Percentiles rank a stretch among this genome's conserved stretches.
Evolutionary conservation across 1,140 invertebrate genomes (phyloP).

Genomic region (Sycobia sp.): DNA sequence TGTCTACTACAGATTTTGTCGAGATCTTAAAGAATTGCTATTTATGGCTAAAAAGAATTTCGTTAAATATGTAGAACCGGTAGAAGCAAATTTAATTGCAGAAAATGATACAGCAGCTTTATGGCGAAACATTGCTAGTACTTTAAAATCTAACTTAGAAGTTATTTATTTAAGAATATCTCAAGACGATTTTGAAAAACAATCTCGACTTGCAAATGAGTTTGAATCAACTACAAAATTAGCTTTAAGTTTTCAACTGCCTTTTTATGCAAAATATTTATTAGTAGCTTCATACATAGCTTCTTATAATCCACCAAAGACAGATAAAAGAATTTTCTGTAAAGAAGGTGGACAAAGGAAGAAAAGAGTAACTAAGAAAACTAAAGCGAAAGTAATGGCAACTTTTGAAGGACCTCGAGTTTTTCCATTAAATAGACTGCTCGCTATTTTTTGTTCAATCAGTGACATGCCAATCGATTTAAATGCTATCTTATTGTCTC

Average conservation of each 20-base stretch:
- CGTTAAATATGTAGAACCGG: slow-evolving; percentile 75
- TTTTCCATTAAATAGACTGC: slow-evolving; percentile 81
- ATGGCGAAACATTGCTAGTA: slow-evolving; percentile 79
- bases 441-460: slow-evolving; percentile 92
- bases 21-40: slow-evolving; percentile 80
- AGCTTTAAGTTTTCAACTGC: slow-evolving; percentile 78
- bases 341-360: slow-evolving; percentile 71
- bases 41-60: slow-evolving; percentile 75
- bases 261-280: slow-evolving; percentile 87
- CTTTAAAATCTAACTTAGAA: slow-evolving; percentile 75
- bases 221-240: slow-evolving; percentile 64
- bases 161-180: slow-evolving; percentile 77
- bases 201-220: slow-evolving; percentile 44
- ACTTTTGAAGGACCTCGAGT: slow-evolving; percentile 76
- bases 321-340: slow-evolving; percentile 82
- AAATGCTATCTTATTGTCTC: slow-evolving; percentile 80
- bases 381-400: slow-evolving; percentile 11
- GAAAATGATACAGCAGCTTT: slow-evolving; percentile 70
- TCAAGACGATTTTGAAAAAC: slow-evolving; percentile 42
- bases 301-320: slow-evolving; percentile 86
- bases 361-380: slow-evolving; percentile 49
- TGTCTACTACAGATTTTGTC: slow-evolving; percentile 79
- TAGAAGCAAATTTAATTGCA: slow-evolving; percentile 65
- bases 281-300: slow-evolving; percentile 88
- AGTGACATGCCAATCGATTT: slow-evolving; percentile 82